phyloP scores from a whole-genome alignment of 2,113 vertebrate species.

The Barbus barbus region DNA sequence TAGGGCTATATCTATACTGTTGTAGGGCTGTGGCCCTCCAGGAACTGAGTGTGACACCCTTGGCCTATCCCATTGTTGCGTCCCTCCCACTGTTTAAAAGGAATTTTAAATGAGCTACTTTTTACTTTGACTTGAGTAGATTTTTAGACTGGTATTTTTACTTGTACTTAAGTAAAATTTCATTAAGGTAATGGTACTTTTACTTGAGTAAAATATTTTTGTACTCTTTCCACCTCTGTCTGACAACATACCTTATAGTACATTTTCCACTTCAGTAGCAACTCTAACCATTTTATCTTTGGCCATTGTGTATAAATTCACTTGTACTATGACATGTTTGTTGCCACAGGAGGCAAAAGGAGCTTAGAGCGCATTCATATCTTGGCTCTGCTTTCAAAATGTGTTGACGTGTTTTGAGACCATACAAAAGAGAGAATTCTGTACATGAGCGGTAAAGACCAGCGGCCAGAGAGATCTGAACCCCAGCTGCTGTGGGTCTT shows the following conservation, averaged over 20 bases:
- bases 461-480: conserved; percentile 1
- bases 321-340: not conserved
- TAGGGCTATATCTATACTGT: no score
- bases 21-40: no score
- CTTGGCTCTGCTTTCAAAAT: conserved; percentile 7
- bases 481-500: conserved; percentile 36
- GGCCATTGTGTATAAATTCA: not conserved
- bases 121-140: no score
- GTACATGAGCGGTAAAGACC: not conserved
- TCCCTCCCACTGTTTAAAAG: no score
- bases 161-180: no score
- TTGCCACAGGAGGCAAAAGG: conserved; percentile 2
- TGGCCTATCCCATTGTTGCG: no score
- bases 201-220: no score
- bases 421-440: not conserved
- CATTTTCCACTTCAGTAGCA: conserved; percentile 6
- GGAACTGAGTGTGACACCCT: no score
- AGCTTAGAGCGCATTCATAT: not conserved
- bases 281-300: not conserved
- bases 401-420: conserved; percentile 13
- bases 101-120: no score
- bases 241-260: not conserved
- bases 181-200: no score
- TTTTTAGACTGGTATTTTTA: no score
- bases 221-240: no score